Evolutionary conservation across 2,113 vertebrate genomes (phyloP), one percentile per base, ranked within the genome.

Genomic region (Otus sunia): DNA sequence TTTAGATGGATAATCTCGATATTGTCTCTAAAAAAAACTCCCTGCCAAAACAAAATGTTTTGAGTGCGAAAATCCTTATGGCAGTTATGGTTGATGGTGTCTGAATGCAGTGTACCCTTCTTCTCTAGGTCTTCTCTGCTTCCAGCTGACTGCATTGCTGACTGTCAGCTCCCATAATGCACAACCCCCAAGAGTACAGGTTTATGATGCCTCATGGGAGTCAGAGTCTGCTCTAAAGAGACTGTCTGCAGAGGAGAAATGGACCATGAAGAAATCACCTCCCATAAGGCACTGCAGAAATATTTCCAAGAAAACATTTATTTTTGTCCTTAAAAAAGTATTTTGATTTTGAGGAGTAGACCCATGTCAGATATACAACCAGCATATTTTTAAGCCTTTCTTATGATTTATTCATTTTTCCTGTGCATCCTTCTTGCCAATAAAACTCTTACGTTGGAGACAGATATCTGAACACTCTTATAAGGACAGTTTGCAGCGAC

Each of bases 401-500:
- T 62, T 64, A 93, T 90, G 50, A 94, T 95, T 96, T 93, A 93
- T 96, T 96, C 39, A 96, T 25, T 68, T 85, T 90, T 90, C 66
- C n/a, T 88, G 19, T 53, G 17, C 30, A 72, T 90, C 15, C 32
- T 41, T 90, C 81, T 93, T 93, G 96, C 84, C 96, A 96, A 68
- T 59, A 93, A 91, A 95, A 88, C 74, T 93, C 58, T 96, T 88
- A 91, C 34, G 8, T 16, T 94, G 90, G 87, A 97, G 81, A 85
- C 66, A 76, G 66, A 60, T 68, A 92, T 68, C 80, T 78, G 91
- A 94, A 95, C 0, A 0, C 23, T 90, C 32, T 87, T 91, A 34
- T 53, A 76, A 78, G 81, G 71, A 75, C 43, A 60, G 53, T 82
- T 73, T 93, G 74, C 52, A 49, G 17, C 45, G 60, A 68, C 49